These are phyloP conservation scores for Gadus macrocephalus DNA, from an alignment of 2,113 vertebrate species.

Conservation along the genomic window DNA sequence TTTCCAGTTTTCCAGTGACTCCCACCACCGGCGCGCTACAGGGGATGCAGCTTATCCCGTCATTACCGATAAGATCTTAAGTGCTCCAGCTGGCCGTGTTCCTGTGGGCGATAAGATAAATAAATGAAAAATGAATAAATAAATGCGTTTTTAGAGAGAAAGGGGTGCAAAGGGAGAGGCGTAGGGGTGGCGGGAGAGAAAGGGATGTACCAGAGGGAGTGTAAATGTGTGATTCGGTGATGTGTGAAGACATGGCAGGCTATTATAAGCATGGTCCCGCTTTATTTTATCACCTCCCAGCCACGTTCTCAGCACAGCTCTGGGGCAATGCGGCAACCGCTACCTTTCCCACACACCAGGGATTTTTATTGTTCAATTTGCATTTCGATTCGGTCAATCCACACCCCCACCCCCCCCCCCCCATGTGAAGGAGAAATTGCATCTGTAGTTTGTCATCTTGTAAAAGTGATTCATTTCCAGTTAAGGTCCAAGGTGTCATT, in stretches of 20 bases:
- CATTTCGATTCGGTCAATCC: conserved; percentile 29
- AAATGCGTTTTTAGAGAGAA: too few relatives aligned
- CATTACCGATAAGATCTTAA: conserved; percentile 56
- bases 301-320: conserved; percentile 42
- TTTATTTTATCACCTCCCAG: conserved; percentile 66
- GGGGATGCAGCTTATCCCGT: conserved; percentile 41
- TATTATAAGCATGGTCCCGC: conserved; percentile 58
- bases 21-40: not conserved
- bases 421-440: conserved; percentile 40
- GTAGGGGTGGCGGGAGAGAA: not conserved
- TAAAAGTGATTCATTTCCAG: conserved; percentile 39
- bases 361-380: conserved; percentile 58
- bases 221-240: conserved; percentile 59
- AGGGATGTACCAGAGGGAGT: conserved; percentile 41
- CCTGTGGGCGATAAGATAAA: conserved; percentile 32
- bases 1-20: conserved; percentile 28
- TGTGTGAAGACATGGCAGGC: conserved; percentile 61
- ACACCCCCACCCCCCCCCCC: too few relatives aligned
- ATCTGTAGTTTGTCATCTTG: conserved; percentile 45
- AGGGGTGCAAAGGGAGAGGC: too few relatives aligned
- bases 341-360: conserved; percentile 32
- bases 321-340: conserved; percentile 37
- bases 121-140: too few relatives aligned
- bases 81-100: conserved; percentile 58
- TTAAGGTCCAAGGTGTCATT: conserved; percentile 42